Conservation (phyloP, 2,888 invertebrate genomes). For the Euzophera pinguis region DNA sequence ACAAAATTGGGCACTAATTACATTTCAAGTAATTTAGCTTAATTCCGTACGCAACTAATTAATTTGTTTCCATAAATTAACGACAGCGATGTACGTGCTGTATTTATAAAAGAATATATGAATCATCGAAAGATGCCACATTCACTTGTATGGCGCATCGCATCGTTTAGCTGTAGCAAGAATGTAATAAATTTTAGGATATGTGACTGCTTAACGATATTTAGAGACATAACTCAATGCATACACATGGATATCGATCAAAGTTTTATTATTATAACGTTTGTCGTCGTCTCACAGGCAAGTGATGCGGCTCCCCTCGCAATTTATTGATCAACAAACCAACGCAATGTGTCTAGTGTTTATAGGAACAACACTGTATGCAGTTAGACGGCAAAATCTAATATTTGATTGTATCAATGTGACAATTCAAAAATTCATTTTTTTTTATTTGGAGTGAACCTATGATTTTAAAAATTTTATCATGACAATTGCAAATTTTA, state of each 20-base stretch:
- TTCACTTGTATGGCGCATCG: neutral
- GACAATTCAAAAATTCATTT: too few relatives aligned
- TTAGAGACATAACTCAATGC: too few relatives aligned
- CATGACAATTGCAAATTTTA: too few relatives aligned
- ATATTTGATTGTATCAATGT: too few relatives aligned
- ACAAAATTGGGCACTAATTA: constrained; percentile 10
- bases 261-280: constrained; percentile 15
- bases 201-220: too few relatives aligned
- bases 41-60: constrained; percentile 1
- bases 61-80: constrained; percentile 11
- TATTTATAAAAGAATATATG: constrained; percentile 4
- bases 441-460: too few relatives aligned
- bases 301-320: constrained; percentile 40
- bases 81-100: neutral
- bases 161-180: neutral
- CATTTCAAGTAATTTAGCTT: constrained; percentile 1
- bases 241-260: neutral
- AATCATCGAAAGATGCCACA: constrained; percentile 1
- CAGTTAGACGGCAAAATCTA: too few relatives aligned
- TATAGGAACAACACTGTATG: too few relatives aligned
- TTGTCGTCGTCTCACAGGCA: constrained; percentile 1
- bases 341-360: constrained; percentile 44
- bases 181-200: too few relatives aligned
- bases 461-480: too few relatives aligned
- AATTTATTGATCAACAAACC: constrained; percentile 52